phyloP scores from a whole-genome alignment of 2,797 vertebrate species.

The Betta splendens region DNA sequence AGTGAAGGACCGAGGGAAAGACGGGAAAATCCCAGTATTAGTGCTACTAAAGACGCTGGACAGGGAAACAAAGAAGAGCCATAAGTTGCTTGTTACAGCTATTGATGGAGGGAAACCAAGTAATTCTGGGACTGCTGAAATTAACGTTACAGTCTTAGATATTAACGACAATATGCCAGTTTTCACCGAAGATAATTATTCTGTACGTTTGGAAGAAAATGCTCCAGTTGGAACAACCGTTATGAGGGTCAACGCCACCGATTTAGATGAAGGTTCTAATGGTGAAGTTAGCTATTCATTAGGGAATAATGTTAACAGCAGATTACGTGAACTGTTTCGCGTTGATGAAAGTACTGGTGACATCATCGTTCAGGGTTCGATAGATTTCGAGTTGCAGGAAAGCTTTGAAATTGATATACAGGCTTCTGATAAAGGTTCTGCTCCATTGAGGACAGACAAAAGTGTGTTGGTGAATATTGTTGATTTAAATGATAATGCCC shows the following conservation, averaged over 20 bases:
- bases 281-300: constrained; percentile 59
- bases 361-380: constrained; percentile 33
- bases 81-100: constrained; percentile 53
- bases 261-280: constrained; percentile 47
- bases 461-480: constrained; percentile 48
- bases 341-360: constrained; percentile 48
- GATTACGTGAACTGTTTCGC: constrained; percentile 27
- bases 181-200: constrained; percentile 57
- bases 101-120: constrained; percentile 70
- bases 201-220: constrained; percentile 58
- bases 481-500: constrained; percentile 66
- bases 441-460: constrained; percentile 43
- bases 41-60: constrained; percentile 62
- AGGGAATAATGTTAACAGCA: constrained; percentile 28
- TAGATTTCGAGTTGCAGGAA: constrained; percentile 52
- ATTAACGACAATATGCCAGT: constrained; percentile 71
- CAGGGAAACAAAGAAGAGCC: constrained; percentile 48
- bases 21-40: constrained; percentile 62
- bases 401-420: constrained; percentile 58
- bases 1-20: constrained; percentile 68
- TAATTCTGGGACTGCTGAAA: constrained; percentile 55
- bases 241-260: constrained; percentile 37
- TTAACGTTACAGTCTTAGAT: constrained; percentile 64
- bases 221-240: constrained; percentile 34
- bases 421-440: constrained; percentile 45